These are phyloP conservation scores for Brachypodius melanocephalos DNA, from an alignment of 2,113 vertebrate genomes.

Conservation along the genomic window DNA sequence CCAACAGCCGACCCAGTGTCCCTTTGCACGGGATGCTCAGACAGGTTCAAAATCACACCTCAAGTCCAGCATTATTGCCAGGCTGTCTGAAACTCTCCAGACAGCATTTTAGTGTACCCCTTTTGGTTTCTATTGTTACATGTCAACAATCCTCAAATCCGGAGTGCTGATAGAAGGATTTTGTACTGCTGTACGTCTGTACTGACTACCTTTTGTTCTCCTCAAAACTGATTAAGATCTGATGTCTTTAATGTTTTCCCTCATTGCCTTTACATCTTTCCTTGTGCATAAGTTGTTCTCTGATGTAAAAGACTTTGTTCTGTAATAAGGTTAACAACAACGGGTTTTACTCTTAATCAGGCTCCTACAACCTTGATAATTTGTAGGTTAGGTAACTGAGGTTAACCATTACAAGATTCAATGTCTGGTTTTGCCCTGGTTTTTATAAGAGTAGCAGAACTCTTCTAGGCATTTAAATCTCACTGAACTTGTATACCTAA, in stretches of 20 bases:
- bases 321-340: neutral
- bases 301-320: neutral
- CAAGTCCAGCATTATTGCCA: neutral
- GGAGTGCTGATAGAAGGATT: neutral
- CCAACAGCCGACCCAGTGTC: neutral
- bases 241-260: neutral
- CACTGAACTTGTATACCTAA: neutral
- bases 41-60: neutral
- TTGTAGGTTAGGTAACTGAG: neutral
- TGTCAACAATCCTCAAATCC: neutral
- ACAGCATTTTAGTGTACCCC: neutral
- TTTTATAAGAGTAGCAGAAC: neutral
- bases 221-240: neutral
- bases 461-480: neutral
- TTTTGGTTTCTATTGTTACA: accelerated
- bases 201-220: neutral
- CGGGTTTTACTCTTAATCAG: neutral
- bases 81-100: neutral
- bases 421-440: neutral
- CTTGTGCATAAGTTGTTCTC: neutral
- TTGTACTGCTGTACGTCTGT: neutral
- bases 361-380: neutral
- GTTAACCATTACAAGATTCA: neutral
- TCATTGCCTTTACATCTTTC: neutral
- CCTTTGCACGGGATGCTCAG: neutral